Evolutionary conservation across 2,888 invertebrate species (phyloP), one percentile per base, ranked within the genome.

Genomic region (Operophtera brumata): DNA sequence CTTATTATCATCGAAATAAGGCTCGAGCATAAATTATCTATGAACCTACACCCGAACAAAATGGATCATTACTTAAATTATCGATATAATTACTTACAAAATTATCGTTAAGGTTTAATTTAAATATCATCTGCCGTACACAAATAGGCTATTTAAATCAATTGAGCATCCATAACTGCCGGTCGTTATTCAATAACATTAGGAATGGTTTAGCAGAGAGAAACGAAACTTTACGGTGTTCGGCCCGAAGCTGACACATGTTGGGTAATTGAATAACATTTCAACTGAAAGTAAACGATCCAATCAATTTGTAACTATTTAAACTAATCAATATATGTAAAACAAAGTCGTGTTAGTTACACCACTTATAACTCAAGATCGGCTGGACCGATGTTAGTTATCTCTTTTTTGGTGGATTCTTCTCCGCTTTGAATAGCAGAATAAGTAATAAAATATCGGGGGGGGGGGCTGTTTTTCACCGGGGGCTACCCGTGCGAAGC

Each of bases 101-200:
- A 44, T 47, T 59, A 63, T 59, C 53, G 54, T 53, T 67, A 61
- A 59, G 59, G 57, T 58, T 64, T 59, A 46, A 64, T 63, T 67
- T 43, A 62, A 61, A 64, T 64, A 59, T 64, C 70, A 66, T 69
- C 68, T 71, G 70, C 60, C 57, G 63, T 59, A 65, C 57, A 54
- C 48, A 65, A 66, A 71, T 65, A 69, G 59, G 42, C 59, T 55
- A 70, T 70, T 70, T 59, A 65, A 71, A 68, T 60, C 63, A 70
- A 71, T 73, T 64, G 59, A 54, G 54, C 44, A 52, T 59, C 45
- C 64, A 69, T 61, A 61, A 70, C 67, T 63, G 57, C 34, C 46
- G 26, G 43, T 54, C 40, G 56, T 67, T 62, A 70, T 57, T 69
- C 52, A 59, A 65, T 70, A 61, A 58, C 50, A 58, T 56, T 56